A percentile compares a stretch with the other conserved stretches of the same genome.
These are phyloP conservation scores for Lordiphosa stackelbergi DNA, from an alignment of 1,140 invertebrate species.

Conservation along the genomic window DNA sequence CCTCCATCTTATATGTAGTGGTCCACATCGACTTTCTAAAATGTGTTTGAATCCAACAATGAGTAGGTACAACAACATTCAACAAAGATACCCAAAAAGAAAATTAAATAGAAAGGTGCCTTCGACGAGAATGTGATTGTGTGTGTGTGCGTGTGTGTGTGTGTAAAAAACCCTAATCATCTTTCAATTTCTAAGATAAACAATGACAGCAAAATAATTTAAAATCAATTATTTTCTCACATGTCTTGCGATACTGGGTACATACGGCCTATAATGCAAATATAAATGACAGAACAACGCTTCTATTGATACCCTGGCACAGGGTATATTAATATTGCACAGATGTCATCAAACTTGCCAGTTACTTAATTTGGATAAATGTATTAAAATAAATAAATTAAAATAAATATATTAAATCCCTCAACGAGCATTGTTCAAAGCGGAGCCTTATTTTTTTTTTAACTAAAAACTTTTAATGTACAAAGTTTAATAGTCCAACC, in stretches of 20 bases:
- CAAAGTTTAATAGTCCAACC: no score
- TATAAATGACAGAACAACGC: conserved; percentile 8
- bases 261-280: conserved; percentile 5
- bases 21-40: no score
- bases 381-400: no score
- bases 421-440: no score
- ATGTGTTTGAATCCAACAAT: no score
- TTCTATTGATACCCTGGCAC: background rate
- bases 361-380: no score
- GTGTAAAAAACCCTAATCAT: conserved; percentile 38
- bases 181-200: conserved; percentile 47
- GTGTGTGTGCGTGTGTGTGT: conserved; percentile 2
- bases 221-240: conserved; percentile 45
- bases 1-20: no score
- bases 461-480: background rate
- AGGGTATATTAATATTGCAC: no score
- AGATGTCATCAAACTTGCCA: no score
- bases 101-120: conserved; percentile 23
- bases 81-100: background rate
- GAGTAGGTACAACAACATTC: background rate
- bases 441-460: no score
- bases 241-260: conserved; percentile 28
- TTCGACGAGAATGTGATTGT: no score
- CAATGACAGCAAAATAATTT: conserved; percentile 47
- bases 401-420: no score